A percentile compares a stretch with the other conserved stretches of the same genome.
Evolutionary conservation across 1,140 invertebrate species (phyloP).

Genomic region (Manduca sexta): DNA sequence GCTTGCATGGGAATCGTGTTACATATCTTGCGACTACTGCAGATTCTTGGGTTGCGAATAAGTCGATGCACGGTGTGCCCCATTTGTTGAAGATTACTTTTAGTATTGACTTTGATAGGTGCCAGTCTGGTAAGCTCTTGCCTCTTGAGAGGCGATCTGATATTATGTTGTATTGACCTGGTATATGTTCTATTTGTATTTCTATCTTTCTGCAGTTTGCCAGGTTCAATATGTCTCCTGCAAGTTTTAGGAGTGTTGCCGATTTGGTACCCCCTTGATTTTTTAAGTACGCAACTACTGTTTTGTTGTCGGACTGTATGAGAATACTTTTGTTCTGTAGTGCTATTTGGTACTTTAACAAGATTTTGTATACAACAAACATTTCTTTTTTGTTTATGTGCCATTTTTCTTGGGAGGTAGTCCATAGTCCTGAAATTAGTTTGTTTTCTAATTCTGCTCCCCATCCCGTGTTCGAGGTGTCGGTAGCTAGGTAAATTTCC

Average conservation of each 20-base stretch:
- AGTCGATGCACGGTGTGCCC: conserved; percentile 29
- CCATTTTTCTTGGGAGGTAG: too few relatives aligned
- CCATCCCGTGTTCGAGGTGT: too few relatives aligned
- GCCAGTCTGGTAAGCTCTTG: conserved; percentile 11
- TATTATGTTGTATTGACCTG: conserved; percentile 18
- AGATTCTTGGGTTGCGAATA: conserved; percentile 25
- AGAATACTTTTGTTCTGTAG: conserved; percentile 8
- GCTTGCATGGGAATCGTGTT: conserved; percentile 14
- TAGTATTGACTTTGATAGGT: not conserved
- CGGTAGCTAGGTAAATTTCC: too few relatives aligned
- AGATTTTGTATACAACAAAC: too few relatives aligned
- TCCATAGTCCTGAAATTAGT: too few relatives aligned
- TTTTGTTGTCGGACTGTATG: conserved; percentile 36
- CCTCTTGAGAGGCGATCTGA: conserved; percentile 18
- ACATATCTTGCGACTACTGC: conserved; percentile 25
- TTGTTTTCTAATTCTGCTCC: too few relatives aligned
- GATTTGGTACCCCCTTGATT: conserved; percentile 39
- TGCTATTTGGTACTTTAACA: too few relatives aligned
- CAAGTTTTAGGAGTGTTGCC: conserved; percentile 21
- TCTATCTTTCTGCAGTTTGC: not conserved
- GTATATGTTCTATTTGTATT: conserved; percentile 10
- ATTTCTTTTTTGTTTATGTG: too few relatives aligned
- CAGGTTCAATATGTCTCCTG: not conserved
- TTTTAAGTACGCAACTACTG: conserved; percentile 23
- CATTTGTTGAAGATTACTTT: conserved; percentile 18